Evolutionary conservation across 2,113 vertebrate species (phyloP).

Genomic region (Pomatorhinus ruficollis): DNA sequence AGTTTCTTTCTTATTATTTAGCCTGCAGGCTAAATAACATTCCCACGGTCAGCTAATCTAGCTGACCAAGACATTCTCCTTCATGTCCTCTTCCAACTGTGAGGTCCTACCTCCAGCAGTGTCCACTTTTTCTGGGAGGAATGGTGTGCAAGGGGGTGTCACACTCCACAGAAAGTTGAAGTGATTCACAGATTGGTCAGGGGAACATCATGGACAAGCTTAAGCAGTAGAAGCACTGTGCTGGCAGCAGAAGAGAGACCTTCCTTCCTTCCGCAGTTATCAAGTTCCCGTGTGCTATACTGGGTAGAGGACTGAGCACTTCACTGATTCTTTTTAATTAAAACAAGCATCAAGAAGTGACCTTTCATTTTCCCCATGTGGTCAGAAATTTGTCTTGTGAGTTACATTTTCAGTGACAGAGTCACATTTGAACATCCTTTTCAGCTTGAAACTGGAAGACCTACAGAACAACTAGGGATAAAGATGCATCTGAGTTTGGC

Average conservation of each 20-base stretch:
- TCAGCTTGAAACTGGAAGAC: background rate
- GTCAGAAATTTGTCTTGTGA: background rate
- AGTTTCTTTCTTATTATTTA: background rate
- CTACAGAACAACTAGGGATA: background rate
- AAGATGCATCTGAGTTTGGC: background rate
- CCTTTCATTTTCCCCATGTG: background rate
- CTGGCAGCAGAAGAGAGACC: background rate
- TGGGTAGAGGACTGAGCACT: background rate
- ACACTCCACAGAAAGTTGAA: background rate
- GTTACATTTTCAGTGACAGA: background rate
- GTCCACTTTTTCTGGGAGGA: background rate
- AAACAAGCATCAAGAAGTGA: background rate
- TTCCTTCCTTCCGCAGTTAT: background rate
- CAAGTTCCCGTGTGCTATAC: rapidly evolving
- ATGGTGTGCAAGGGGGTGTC: rapidly evolving
- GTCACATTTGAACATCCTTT: background rate
- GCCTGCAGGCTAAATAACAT: background rate
- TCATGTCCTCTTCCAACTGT: background rate
- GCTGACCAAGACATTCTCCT: background rate
- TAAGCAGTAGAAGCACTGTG: background rate
- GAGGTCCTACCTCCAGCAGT: background rate
- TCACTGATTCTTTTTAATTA: background rate
- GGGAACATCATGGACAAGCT: background rate
- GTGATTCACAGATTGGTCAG: background rate
- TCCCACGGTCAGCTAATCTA: background rate